Conservation (phyloP, 2,113 vertebrate species). For the Arenaria interpres region DNA sequence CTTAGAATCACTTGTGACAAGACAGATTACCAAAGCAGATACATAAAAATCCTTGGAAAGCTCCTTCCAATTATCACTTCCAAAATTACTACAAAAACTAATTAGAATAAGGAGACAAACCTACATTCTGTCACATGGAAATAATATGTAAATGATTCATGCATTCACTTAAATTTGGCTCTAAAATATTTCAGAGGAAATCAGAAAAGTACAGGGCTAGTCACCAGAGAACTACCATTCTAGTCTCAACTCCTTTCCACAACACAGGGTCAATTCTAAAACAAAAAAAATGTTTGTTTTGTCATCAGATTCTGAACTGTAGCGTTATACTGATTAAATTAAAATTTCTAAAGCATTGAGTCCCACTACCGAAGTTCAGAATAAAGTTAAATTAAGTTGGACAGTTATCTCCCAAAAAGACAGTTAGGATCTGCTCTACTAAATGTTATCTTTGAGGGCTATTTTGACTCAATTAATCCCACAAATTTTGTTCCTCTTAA, state of each 20-base stretch:
- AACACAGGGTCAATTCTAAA: background rate
- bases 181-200: background rate
- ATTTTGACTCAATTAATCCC: background rate
- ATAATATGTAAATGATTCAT: background rate
- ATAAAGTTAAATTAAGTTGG: background rate
- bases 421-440: background rate
- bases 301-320: background rate
- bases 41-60: background rate
- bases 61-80: background rate
- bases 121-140: background rate
- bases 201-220: background rate
- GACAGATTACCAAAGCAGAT: background rate
- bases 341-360: background rate
- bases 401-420: background rate
- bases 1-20: background rate
- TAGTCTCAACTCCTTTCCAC: background rate
- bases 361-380: background rate
- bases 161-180: background rate
- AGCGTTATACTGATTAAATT: background rate
- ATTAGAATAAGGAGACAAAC: background rate
- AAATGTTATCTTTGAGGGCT: background rate
- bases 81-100: background rate
- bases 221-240: background rate
- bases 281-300: background rate
- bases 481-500: background rate